phyloP scores from a whole-genome alignment of 2,113 vertebrate species.

The Eurystomus gularis region DNA sequence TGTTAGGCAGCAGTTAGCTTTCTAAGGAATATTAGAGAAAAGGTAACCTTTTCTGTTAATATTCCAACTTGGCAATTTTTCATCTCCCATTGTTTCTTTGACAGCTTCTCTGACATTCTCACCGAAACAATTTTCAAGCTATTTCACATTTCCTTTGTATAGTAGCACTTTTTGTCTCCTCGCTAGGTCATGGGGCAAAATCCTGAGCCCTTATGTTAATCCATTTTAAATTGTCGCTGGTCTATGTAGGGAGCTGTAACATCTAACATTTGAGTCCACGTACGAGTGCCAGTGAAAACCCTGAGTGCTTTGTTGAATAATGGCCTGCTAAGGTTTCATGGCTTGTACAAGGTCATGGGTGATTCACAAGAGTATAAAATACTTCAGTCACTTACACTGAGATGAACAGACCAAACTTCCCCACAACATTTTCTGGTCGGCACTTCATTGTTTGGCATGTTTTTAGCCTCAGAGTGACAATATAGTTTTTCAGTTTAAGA shows the following conservation, averaged over 20 bases:
- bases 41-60: not conserved
- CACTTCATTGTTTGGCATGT: not conserved
- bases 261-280: not conserved
- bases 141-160: not conserved
- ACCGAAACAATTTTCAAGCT: not conserved
- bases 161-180: not conserved
- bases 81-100: not conserved
- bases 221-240: not conserved
- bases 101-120: not conserved
- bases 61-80: not conserved
- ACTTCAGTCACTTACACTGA: not conserved
- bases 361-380: not conserved
- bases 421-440: not conserved
- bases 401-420: not conserved
- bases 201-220: not conserved
- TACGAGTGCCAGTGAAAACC: not conserved
- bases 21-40: not conserved
- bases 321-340: not conserved
- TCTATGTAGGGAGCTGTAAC: not conserved
- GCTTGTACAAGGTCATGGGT: not conserved
- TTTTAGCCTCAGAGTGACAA: not conserved
- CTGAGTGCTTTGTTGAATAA: not conserved
- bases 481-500: not conserved
- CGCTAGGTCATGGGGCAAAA: not conserved
- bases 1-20: not conserved